phyloP scores from a whole-genome alignment of 2,113 vertebrate genomes.

The Vombatus ursinus region DNA sequence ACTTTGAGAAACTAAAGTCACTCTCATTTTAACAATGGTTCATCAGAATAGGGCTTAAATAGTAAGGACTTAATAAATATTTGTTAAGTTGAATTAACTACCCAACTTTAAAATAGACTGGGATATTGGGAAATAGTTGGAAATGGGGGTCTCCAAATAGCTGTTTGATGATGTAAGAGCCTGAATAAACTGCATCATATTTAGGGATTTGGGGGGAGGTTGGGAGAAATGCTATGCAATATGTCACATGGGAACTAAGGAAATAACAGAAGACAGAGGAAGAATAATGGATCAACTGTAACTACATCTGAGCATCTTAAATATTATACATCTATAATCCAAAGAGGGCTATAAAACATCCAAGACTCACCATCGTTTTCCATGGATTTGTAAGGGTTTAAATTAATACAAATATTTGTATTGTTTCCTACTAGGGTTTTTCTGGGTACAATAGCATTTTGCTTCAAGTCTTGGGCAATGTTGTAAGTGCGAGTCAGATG shows the following conservation, averaged over 20 bases:
- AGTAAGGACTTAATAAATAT: not conserved
- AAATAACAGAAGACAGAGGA: not conserved
- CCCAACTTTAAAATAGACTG: not conserved
- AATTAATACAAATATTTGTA: constrained; percentile 1
- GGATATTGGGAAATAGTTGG: not conserved
- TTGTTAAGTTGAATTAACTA: not conserved
- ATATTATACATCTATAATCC: not conserved
- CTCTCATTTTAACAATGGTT: not conserved
- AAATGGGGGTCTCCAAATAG: not conserved
- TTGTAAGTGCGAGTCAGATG: constrained; percentile 48
- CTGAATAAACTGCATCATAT: not conserved
- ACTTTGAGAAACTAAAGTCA: not conserved
- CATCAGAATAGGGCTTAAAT: not conserved
- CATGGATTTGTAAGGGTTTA: not conserved
- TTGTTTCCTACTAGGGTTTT: constrained; percentile 30
- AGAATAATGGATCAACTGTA: constrained; percentile 1
- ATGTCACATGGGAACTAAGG: not conserved
- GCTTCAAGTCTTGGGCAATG: constrained; percentile 43
- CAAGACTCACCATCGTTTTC: not conserved
- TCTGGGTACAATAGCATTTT: constrained; percentile 53
- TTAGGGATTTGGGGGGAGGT: not conserved
- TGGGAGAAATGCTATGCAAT: not conserved
- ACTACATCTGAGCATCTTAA: constrained; percentile 47
- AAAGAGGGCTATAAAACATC: not conserved
- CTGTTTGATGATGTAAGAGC: not conserved